Evolutionary conservation across 2,113 vertebrate species (phyloP).

Genomic region (Petaurus breviceps): DNA sequence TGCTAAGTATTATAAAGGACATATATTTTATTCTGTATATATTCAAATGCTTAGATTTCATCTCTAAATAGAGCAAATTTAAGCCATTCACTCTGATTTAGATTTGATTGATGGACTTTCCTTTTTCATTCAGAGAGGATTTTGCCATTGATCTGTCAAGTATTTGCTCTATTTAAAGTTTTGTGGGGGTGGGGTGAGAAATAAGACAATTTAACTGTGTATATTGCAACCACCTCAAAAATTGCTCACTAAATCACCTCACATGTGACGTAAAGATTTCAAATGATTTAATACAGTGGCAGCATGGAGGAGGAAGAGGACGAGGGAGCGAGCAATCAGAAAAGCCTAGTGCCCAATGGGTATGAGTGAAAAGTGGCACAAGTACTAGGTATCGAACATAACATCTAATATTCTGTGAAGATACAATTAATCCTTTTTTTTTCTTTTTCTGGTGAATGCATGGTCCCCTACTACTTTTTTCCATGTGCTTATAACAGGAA

Average conservation of each 20-base stretch:
- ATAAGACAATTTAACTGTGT: conserved; percentile 33
- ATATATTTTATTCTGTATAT: conserved; percentile 47
- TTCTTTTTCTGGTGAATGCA: neutral
- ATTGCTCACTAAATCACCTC: conserved; percentile 57
- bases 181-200: conserved; percentile 19
- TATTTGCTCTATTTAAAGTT: conserved; percentile 47
- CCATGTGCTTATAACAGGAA: neutral
- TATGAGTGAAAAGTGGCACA: conserved; percentile 21
- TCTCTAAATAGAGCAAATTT: conserved; percentile 59
- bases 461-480: neutral
- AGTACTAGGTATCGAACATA: neutral
- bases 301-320: neutral
- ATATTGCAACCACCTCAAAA: conserved; percentile 41
- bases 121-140: conserved; percentile 60
- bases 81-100: conserved; percentile 49
- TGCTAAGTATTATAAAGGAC: conserved; percentile 55
- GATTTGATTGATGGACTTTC: conserved; percentile 64
- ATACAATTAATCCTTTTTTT: neutral
- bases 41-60: conserved; percentile 67
- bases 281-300: conserved; percentile 4
- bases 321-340: conserved; percentile 32
- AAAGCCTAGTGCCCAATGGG: conserved; percentile 10
- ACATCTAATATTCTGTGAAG: neutral
- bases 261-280: conserved; percentile 16
- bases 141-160: conserved; percentile 53